phyloP scores from a whole-genome alignment of 2,113 vertebrate genomes.

The Coturnix japonica region DNA sequence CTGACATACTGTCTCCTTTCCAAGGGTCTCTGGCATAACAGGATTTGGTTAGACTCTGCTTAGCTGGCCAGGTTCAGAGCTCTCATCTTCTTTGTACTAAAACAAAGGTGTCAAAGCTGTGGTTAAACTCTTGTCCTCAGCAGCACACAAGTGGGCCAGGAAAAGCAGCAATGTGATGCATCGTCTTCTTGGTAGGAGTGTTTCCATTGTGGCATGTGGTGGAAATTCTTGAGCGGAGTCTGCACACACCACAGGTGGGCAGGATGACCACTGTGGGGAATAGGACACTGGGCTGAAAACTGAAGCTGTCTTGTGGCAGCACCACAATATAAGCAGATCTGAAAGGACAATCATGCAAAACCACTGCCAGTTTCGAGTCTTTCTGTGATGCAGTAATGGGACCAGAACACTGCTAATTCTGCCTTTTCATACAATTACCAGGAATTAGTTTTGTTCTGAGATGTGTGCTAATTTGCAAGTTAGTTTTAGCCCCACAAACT shows the following conservation, averaged over 20 bases:
- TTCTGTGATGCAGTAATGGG: background rate
- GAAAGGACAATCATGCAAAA: background rate
- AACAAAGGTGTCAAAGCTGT: background rate
- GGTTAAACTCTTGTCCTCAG: background rate
- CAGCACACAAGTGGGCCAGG: background rate
- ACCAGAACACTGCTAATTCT: background rate
- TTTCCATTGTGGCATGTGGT: fast-evolving
- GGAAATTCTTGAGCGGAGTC: background rate
- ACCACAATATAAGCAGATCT: background rate
- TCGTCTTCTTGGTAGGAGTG: background rate
- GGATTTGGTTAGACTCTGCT: slow-evolving; percentile 36
- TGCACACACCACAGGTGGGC: background rate
- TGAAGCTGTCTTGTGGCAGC: background rate
- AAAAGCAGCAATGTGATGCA: background rate
- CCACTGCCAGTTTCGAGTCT: background rate
- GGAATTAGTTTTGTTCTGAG: background rate
- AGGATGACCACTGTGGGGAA: background rate
- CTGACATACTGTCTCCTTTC: slow-evolving; percentile 67
- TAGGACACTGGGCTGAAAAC: background rate
- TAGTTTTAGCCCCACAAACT: background rate
- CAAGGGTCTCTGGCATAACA: slow-evolving; percentile 42
- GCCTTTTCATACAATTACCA: background rate
- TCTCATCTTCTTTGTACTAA: slow-evolving; percentile 39
- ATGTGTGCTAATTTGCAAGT: background rate
- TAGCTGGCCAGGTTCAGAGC: slow-evolving; percentile 58